These are phyloP conservation scores for Aurelia coerulea DNA, from an alignment of 30 jellyfish, hydroid and myxozoan species.

Conservation along the genomic window DNA sequence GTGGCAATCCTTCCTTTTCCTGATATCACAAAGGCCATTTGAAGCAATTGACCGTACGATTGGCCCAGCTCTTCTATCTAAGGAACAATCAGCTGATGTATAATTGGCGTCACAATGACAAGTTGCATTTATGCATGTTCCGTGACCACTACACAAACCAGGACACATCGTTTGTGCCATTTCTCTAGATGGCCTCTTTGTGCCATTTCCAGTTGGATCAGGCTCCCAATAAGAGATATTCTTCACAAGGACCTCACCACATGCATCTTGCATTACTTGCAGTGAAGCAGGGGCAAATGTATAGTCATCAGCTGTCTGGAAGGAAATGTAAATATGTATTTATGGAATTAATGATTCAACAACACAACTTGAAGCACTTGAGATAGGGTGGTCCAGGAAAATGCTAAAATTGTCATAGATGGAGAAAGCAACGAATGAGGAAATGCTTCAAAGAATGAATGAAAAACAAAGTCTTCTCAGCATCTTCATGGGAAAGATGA, in stretches of 20 bases:
- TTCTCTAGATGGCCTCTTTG: slow-evolving; percentile 50
- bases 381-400: too few species aligned
- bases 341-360: too few species aligned
- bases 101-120: slow-evolving; percentile 60
- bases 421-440: too few species aligned
- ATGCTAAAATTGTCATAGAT: too few species aligned
- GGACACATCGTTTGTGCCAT: slow-evolving; percentile 73
- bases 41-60: slow-evolving; percentile 29
- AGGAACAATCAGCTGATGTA: slow-evolving; percentile 65
- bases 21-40: slow-evolving; percentile 71
- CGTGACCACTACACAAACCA: slow-evolving; percentile 77
- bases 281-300: slow-evolving; percentile 42
- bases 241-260: slow-evolving; percentile 51
- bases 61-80: slow-evolving; percentile 35
- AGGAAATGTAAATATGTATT: neutral
- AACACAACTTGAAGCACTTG: too few species aligned
- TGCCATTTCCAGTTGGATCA: slow-evolving; percentile 49
- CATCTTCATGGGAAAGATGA: too few species aligned
- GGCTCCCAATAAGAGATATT: slow-evolving; percentile 48
- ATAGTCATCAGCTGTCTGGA: slow-evolving; percentile 41
- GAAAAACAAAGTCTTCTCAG: too few species aligned
- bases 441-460: too few species aligned
- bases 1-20: slow-evolving; percentile 68
- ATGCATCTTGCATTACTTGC: slow-evolving; percentile 56
- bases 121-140: slow-evolving; percentile 51